phyloP scores from a whole-genome alignment of 2,888 invertebrate species.

The Leptarthrus brevirostris region DNA sequence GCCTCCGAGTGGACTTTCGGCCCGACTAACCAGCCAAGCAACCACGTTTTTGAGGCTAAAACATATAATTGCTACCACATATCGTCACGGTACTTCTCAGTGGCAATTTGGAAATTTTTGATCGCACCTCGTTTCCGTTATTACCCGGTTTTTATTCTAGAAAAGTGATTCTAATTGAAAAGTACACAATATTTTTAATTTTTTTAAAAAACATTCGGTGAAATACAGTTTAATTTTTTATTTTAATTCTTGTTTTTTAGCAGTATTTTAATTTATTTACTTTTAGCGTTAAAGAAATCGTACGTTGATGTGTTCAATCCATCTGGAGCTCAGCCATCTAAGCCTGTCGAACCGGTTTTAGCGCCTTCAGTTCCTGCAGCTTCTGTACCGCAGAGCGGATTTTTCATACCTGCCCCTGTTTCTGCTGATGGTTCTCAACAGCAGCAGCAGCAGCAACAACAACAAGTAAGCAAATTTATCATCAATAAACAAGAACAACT shows the following conservation, averaged over 20 bases:
- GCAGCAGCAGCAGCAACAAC: conserved; percentile 53
- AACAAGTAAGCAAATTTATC: conserved; percentile 7
- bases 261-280: conserved; percentile 10
- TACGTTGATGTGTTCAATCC: conserved; percentile 93
- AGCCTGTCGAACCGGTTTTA: conserved; percentile 63
- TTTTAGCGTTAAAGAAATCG: conserved; percentile 81
- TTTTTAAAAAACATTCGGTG: too few species aligned
- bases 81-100: too few species aligned
- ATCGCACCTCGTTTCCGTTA: too few species aligned
- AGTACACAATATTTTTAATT: too few species aligned
- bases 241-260: conserved; percentile 4
- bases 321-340: conserved; percentile 68
- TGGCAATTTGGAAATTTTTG: too few species aligned
- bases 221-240: too few species aligned
- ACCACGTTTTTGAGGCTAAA: too few species aligned
- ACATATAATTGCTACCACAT: too few species aligned
- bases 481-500: neutral
- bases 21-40: too few species aligned
- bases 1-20: too few species aligned
- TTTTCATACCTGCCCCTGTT: conserved; percentile 61
- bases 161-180: too few species aligned
- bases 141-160: too few species aligned
- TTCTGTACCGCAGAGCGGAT: conserved; percentile 63
- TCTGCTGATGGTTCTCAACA: conserved; percentile 55
- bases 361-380: conserved; percentile 65